Percentiles rank a stretch among this genome's conserved stretches.
phyloP scores from a whole-genome alignment of 2,113 vertebrate genomes.

The Callaeas wilsoni region DNA sequence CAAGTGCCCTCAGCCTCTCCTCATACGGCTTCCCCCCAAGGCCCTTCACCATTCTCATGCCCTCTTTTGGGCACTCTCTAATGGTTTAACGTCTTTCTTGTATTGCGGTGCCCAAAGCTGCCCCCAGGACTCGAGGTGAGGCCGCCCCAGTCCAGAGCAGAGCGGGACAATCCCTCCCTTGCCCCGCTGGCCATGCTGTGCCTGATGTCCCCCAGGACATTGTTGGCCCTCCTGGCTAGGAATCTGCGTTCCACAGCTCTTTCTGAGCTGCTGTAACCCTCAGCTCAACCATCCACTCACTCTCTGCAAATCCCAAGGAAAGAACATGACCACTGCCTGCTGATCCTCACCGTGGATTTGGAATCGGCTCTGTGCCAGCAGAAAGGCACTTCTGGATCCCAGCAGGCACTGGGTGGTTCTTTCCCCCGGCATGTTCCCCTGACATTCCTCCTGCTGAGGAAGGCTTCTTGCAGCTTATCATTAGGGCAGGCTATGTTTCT shows the following conservation, averaged over 20 bases:
- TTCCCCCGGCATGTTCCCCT: rapidly evolving
- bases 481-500: background rate
- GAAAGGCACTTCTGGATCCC: background rate
- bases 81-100: background rate
- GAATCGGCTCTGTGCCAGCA: background rate
- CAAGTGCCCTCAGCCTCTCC: background rate
- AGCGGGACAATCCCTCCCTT: background rate
- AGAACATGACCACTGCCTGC: background rate
- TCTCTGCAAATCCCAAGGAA: background rate
- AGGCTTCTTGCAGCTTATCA: background rate
- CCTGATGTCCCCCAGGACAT: background rate
- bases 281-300: background rate
- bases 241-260: background rate
- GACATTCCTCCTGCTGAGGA: background rate
- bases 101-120: background rate
- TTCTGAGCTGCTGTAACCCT: background rate
- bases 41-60: background rate
- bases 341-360: background rate
- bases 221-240: background rate
- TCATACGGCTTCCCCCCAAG: background rate
- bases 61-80: background rate
- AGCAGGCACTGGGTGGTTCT: background rate
- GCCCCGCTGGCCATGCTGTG: background rate
- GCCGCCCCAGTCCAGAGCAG: background rate
- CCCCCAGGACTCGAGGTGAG: background rate